Evolutionary conservation across 2,888 invertebrate species (phyloP), one percentile per base, ranked within the genome.

Genomic region (Spialia ferax): DNA sequence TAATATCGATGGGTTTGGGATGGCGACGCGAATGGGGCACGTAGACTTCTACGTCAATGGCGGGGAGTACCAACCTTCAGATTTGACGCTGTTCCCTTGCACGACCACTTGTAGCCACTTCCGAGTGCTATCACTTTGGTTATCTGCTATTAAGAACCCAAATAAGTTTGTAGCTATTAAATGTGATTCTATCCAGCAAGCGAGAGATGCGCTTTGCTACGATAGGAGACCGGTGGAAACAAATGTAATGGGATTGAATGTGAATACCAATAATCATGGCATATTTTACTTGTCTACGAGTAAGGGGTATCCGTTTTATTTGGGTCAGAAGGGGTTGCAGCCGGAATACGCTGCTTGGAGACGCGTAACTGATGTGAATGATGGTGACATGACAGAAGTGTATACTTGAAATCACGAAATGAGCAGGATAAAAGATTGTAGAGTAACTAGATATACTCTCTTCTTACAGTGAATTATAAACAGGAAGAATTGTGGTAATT

Each of bases 1-100:
- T 0, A 93, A 93, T 63, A 91, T 93, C n/a, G 93, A 93, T 57
- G 93, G 88, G 0, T 93, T 83, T 20, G 93, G 93, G 0, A 93
- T 93, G 91, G 91, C 92, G 0, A 73, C 83, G 0, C 79, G 75
- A 0, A 91, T 93, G 91, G 93, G 93, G 0, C 93, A 93, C 63
- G 85, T 93, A 0, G 92, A 93, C 64, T 82, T 91, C 22, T 93
- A 91, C 69, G 79, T 93, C 0, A 93, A 93, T 50, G 93, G 93
- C 0, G 93, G 93, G 0, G 93, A 93, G 69, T 93, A 80, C 73
- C 93, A 93, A 71, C 92, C 93, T 0, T 83, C 90, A 0, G 89
- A 92, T 38, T 73, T 91, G 0, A 79, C 73, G 5, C 68, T 86
- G 1, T 89, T 86, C 38, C 88, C 89, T 1, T 93, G 93, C 64